A percentile compares a stretch with the other conserved stretches of the same genome.
Evolutionary conservation across 2,113 vertebrate genomes (phyloP).

Genomic region (Cyanoderma ruficeps): DNA sequence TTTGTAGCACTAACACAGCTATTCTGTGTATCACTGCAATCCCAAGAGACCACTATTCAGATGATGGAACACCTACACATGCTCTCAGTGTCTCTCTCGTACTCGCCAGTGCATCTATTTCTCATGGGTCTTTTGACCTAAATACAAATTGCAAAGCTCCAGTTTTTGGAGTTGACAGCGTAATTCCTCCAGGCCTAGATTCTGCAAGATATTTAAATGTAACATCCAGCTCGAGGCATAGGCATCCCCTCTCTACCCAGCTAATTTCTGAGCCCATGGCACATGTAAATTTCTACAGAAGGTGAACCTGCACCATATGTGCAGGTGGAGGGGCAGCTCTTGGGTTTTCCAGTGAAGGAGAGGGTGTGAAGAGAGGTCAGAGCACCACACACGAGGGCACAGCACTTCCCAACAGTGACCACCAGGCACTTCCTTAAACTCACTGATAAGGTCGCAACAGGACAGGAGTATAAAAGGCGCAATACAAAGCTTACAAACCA

Average conservation of each 20-base stretch:
- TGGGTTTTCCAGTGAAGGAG: not conserved
- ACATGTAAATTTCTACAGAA: not conserved
- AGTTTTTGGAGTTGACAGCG: not conserved
- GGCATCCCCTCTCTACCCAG: not conserved
- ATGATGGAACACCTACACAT: not conserved
- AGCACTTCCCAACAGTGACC: not conserved
- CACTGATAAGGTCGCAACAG: not conserved
- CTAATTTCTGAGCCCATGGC: not conserved
- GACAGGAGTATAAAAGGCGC: not conserved
- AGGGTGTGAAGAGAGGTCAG: not conserved
- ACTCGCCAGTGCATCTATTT: not conserved
- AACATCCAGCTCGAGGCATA: not conserved
- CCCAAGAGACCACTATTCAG: not conserved
- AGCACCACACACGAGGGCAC: not conserved
- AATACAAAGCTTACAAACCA: not conserved
- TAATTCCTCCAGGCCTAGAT: not conserved
- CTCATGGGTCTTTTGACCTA: not conserved
- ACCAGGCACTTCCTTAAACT: not conserved
- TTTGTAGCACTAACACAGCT: not conserved
- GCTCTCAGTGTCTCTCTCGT: not conserved
- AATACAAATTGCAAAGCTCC: not conserved
- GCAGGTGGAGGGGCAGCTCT: not conserved
- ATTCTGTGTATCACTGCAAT: not conserved
- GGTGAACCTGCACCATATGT: fast-evolving
- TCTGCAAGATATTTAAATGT: not conserved